Conservation (phyloP, 2,888 invertebrate species). For the Schizotus pectinicornis region DNA sequence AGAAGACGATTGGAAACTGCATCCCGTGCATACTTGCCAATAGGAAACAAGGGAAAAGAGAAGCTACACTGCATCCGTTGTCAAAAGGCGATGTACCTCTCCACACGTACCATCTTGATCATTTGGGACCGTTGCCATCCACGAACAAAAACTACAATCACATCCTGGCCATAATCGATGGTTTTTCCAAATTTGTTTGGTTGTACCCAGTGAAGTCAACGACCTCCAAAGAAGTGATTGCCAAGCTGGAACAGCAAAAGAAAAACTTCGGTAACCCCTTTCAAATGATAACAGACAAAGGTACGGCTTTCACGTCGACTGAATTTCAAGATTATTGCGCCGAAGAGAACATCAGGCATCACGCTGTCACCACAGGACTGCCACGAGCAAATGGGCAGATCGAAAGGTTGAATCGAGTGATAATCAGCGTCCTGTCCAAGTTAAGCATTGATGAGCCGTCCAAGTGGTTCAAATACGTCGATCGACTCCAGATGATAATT, state of each 20-base stretch:
- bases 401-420: conserved; percentile 43
- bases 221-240: conserved; percentile 38
- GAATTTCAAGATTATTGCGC: conserved; percentile 49
- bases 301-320: conserved; percentile 50
- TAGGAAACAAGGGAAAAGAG: conserved; percentile 41
- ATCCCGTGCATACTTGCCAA: conserved; percentile 41
- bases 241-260: conserved; percentile 29
- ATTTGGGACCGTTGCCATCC: conserved; percentile 45
- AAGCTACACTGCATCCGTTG: conserved; percentile 40
- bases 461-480: conserved; percentile 41
- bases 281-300: conserved; percentile 50
- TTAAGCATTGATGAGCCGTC: conserved; percentile 43
- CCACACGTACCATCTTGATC: conserved; percentile 46
- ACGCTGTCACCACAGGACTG: conserved; percentile 42
- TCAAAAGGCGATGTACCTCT: conserved; percentile 44
- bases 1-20: conserved; percentile 32
- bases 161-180: conserved; percentile 46
- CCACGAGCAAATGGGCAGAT: conserved; percentile 52
- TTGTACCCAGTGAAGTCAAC: conserved; percentile 45
- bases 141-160: conserved; percentile 44
- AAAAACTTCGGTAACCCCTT: conserved; percentile 35
- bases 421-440: conserved; percentile 49
- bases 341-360: conserved; percentile 47
- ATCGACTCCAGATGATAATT: conserved; percentile 21
- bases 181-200: conserved; percentile 47